Conservation (phyloP, 2,888 invertebrate species). For the Allophyes oxyacanthae region DNA sequence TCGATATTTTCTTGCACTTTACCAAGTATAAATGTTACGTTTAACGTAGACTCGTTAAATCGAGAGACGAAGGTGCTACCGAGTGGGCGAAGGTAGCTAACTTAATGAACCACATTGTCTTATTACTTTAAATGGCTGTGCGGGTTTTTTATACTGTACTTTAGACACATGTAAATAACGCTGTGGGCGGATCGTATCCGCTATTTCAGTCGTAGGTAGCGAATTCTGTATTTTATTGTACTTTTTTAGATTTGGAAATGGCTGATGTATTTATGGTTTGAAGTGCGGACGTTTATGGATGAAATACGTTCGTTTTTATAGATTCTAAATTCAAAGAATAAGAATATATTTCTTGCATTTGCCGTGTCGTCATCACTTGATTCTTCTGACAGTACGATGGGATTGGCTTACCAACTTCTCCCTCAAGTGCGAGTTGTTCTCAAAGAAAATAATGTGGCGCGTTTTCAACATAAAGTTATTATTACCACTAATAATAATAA, state of each 20-base stretch:
- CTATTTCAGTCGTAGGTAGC: slow-evolving; percentile 65
- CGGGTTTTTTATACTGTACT: slow-evolving; percentile 70
- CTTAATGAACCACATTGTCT: slow-evolving; percentile 87
- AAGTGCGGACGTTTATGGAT: slow-evolving; percentile 4
- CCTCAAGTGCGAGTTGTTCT: too few relatives aligned
- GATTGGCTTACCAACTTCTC: too few relatives aligned
- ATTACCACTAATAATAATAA: too few relatives aligned
- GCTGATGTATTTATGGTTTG: slow-evolving; percentile 12
- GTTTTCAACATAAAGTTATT: too few relatives aligned
- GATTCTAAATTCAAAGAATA: too few relatives aligned
- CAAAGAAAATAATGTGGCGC: too few relatives aligned
- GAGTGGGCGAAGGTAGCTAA: slow-evolving; percentile 78
- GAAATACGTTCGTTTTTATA: neutral
- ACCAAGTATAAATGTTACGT: slow-evolving; percentile 39
- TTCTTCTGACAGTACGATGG: too few relatives aligned
- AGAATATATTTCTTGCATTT: too few relatives aligned
- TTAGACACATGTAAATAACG: slow-evolving; percentile 77
- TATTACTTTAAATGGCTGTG: slow-evolving; percentile 83
- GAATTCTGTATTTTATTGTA: slow-evolving; percentile 47
- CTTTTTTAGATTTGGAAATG: slow-evolving; percentile 32
- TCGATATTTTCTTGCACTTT: slow-evolving; percentile 19
- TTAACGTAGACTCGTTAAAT: slow-evolving; percentile 57
- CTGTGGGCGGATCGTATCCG: slow-evolving; percentile 79
- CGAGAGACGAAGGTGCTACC: slow-evolving; percentile 61
- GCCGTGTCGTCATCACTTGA: too few relatives aligned